phyloP scores from a whole-genome alignment of 2,888 invertebrate species.

The Scrobipalpa atriplicella region DNA sequence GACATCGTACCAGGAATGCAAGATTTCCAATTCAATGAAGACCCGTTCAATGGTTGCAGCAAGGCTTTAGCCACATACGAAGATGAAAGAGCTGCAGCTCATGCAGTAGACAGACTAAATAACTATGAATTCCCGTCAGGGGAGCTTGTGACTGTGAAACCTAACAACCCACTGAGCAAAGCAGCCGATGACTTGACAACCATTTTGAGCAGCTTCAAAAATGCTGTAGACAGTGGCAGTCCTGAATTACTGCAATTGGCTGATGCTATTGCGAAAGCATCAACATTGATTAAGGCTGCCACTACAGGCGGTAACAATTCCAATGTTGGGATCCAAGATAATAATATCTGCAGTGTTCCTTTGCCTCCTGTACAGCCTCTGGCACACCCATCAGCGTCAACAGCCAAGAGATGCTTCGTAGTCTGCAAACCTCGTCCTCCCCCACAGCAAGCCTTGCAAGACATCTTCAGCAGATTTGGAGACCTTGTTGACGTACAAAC shows the following conservation, averaged over 20 bases:
- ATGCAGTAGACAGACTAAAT: conserved; percentile 92
- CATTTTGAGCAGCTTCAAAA: conserved; percentile 69
- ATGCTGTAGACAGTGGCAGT: conserved; percentile 58
- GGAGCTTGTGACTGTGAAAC: conserved; percentile 89
- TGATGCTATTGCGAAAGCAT: conserved; percentile 90
- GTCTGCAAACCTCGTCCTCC: conserved; percentile 87
- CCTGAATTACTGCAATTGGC: conserved; percentile 86
- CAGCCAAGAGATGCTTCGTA: conserved; percentile 86
- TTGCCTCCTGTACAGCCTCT: conserved; percentile 89
- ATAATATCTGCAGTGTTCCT: conserved; percentile 83
- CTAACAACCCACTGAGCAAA: conserved; percentile 71
- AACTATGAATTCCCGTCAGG: conserved; percentile 97
- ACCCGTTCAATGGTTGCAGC: conserved; percentile 74
- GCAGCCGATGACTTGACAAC: conserved; percentile 65
- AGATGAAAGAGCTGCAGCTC: conserved; percentile 67
- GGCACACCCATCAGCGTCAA: conserved; percentile 83
- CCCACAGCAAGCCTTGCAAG: conserved; percentile 88
- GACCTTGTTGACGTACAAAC: conserved; percentile 95
- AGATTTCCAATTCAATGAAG: conserved; percentile 72
- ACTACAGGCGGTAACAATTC: conserved; percentile 49
- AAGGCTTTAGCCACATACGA: conserved; percentile 66
- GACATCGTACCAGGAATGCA: conserved; percentile 89
- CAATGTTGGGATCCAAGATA: conserved; percentile 39
- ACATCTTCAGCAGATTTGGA: conserved; percentile 95
- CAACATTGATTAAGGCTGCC: conserved; percentile 88